Percentiles rank a stretch among this genome's conserved stretches.
Conservation (phyloP, 2,888 invertebrate species). For the Ligdia adustata region DNA sequence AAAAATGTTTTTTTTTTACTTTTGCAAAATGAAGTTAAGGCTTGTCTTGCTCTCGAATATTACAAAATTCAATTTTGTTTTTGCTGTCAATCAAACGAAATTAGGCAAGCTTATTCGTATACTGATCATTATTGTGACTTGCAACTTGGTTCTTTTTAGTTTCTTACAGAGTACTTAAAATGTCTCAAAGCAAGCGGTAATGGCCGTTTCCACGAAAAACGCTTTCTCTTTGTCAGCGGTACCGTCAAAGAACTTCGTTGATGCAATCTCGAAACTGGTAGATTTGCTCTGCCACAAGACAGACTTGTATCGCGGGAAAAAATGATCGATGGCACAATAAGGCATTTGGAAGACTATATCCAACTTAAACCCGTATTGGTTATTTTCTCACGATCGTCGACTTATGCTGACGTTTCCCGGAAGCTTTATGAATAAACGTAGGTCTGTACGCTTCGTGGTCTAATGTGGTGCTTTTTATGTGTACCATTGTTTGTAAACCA, state of each 20-base stretch:
- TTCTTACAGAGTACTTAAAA: slow-evolving; percentile 26
- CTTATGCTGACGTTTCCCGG: slow-evolving; percentile 47
- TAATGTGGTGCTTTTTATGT: slow-evolving; percentile 33
- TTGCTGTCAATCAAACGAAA: too few relatives aligned
- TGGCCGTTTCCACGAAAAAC: slow-evolving; percentile 67
- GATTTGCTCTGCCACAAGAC: slow-evolving; percentile 44
- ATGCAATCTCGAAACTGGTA: slow-evolving; percentile 47
- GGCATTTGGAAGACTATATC: slow-evolving; percentile 38
- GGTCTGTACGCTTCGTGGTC: slow-evolving; percentile 38
- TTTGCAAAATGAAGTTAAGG: too few relatives aligned
- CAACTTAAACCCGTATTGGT: slow-evolving; percentile 37
- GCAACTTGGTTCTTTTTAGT: too few relatives aligned
- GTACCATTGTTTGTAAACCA: slow-evolving; percentile 21
- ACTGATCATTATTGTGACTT: too few relatives aligned
- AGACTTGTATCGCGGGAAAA: slow-evolving; percentile 30
- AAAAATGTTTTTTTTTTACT: too few relatives aligned
- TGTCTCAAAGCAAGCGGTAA: slow-evolving; percentile 36
- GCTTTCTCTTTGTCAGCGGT: slow-evolving; percentile 70
- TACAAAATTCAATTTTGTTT: too few relatives aligned
- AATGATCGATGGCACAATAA: slow-evolving; percentile 39
- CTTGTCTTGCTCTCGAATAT: too few relatives aligned
- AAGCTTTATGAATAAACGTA: slow-evolving; percentile 40
- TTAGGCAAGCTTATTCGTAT: too few relatives aligned
- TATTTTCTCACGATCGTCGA: slow-evolving; percentile 49
- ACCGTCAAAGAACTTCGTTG: slow-evolving; percentile 54